Evolutionary conservation across 2,113 vertebrate species (phyloP).

Genomic region (Scalopus aquaticus): DNA sequence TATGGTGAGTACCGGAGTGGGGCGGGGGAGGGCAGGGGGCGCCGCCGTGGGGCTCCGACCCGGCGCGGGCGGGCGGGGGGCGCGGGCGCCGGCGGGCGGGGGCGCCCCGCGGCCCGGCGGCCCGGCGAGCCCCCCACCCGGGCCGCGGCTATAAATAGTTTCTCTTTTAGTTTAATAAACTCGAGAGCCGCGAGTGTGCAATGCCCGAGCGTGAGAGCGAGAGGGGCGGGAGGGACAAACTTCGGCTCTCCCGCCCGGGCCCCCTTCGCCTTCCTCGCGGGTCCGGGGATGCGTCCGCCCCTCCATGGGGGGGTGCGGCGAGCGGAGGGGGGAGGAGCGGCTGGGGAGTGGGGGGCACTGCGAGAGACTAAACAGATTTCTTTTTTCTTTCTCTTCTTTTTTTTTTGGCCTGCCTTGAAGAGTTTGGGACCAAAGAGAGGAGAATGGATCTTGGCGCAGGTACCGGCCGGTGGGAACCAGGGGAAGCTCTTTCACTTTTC

Average conservation of each 20-base stretch:
- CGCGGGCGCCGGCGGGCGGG: background rate
- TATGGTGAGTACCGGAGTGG: constrained; percentile 93
- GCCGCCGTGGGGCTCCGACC: constrained; percentile 5
- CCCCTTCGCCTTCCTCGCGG: background rate
- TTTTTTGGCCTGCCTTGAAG: constrained; percentile 62
- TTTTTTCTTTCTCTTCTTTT: constrained; percentile 24
- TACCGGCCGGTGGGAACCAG: constrained; percentile 69
- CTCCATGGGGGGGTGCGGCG: background rate
- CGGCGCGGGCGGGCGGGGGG: constrained; percentile 82
- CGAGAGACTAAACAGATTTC: constrained; percentile 43
- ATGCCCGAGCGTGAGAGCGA: constrained; percentile 54
- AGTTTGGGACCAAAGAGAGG: constrained; percentile 77
- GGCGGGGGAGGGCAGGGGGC: constrained; percentile 59
- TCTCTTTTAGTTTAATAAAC: constrained; percentile 69
- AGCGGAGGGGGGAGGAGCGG: background rate
- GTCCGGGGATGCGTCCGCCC: background rate
- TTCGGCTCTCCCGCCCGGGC: background rate
- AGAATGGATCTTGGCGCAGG: constrained; percentile 81
- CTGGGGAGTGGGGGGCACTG: background rate
- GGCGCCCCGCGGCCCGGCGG: background rate
- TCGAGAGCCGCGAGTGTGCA: constrained; percentile 41
- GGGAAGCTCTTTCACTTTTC: constrained; percentile 83
- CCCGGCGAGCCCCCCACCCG: background rate
- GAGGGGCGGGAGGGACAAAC: background rate
- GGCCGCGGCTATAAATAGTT: constrained; percentile 67